Percentiles rank a stretch among this genome's conserved stretches.
Evolutionary conservation across 2,797 vertebrate species (phyloP).

Genomic region (Hirundo rustica): DNA sequence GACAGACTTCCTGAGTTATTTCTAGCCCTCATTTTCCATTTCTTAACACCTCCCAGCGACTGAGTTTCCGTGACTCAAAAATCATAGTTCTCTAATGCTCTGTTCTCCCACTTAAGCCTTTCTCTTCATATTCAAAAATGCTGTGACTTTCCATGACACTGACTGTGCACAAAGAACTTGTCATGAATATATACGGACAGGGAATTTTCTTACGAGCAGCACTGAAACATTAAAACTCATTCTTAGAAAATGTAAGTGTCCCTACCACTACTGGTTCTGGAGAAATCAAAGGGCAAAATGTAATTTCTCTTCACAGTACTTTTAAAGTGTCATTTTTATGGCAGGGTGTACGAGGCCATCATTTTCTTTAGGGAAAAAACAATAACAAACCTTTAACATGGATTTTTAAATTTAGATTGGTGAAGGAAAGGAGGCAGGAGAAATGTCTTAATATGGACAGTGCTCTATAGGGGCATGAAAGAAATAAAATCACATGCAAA

Average conservation of each 20-base stretch:
- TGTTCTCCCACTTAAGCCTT: conserved; percentile 12
- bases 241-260: neutral
- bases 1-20: neutral
- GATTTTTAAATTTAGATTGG: neutral
- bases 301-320: neutral
- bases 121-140: conserved; percentile 15
- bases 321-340: neutral
- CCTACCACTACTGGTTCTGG: neutral
- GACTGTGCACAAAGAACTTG: neutral
- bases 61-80: neutral
- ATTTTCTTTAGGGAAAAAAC: neutral
- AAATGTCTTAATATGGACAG: neutral
- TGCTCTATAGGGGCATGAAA: neutral
- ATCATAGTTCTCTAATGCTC: neutral
- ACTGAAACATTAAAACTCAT: conserved; percentile 5
- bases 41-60: neutral
- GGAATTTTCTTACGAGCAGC: neutral
- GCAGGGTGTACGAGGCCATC: neutral
- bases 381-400: neutral
- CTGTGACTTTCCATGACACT: conserved; percentile 7
- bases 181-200: conserved; percentile 17
- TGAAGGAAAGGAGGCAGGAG: neutral
- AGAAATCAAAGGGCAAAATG: conserved; percentile 11
- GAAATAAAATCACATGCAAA: neutral
- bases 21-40: neutral